Evolutionary conservation across 2,888 invertebrate species (phyloP), one percentile per base, ranked within the genome.

Genomic region (Exocentrus adspersus): DNA sequence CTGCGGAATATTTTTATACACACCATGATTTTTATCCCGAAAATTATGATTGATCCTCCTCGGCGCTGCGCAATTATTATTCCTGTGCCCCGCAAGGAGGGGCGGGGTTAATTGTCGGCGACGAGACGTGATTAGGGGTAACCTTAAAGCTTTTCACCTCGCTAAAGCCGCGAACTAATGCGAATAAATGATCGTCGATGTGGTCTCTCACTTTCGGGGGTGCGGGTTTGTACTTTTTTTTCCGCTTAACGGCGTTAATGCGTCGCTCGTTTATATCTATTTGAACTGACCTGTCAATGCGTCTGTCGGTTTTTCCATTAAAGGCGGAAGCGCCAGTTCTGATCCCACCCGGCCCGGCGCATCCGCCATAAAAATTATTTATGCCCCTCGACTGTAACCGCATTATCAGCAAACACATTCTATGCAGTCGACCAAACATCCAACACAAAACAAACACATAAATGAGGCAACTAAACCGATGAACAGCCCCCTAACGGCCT

Each of bases 121-220:
- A 59, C 59, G 59, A 59, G 59, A 48, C 59, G 21, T 48, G 50
- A 57, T 59, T 59, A 41, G 19, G 24, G 41, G 41, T 5, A 59
- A 59, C 59, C 50, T 57, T 14, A 32, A 57, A 30, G 57, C 59
- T 41, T 50, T 59, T 59, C 41, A 24, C 24, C n/a, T n/a, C n/a
- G n/a, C n/a, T n/a, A 21, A n/a, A 24, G 28, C 24, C 28, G 17
- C 12, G 43, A 37, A 5, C 43, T 54, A 54, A 54, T 54, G 43
- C 43, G 17, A 43, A 54, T 54, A 54, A 54, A 54, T 54, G 54
- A 54, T 54, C 30, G 24, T 51, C n/a, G 30, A 51, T 51, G 51
- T 20, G 43, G 16, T 9, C 19, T 43, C 19, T 43, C 32, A 6
- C 19, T 14, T 17, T 28, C 14, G 6, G 4, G 10, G 20, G 32